Evolutionary conservation across 2,113 vertebrate species (phyloP).

Genomic region (Hippocampus zosterae): DNA sequence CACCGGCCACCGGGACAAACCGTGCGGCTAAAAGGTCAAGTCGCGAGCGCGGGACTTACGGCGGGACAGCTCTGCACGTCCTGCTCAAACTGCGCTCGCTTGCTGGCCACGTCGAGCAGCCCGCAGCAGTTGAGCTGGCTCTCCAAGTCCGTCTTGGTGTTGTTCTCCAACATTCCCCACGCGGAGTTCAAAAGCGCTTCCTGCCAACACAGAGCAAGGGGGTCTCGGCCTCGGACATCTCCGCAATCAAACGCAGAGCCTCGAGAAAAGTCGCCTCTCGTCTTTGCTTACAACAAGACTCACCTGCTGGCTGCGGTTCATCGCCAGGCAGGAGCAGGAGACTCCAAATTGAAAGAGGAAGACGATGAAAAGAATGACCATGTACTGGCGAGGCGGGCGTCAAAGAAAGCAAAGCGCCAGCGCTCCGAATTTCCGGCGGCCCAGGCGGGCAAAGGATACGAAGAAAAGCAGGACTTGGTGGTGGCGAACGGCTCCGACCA

Average conservation of each 20-base stretch:
- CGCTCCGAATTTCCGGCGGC: background rate
- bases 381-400: slow-evolving; percentile 76
- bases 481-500: slow-evolving; percentile 84
- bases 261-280: too few species aligned
- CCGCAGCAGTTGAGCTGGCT: slow-evolving; percentile 82
- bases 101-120: slow-evolving; percentile 72
- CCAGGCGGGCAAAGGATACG: slow-evolving; percentile 77
- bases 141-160: slow-evolving; percentile 76
- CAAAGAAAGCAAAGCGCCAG: slow-evolving; percentile 39
- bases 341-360: slow-evolving; percentile 89
- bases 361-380: slow-evolving; percentile 88
- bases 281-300: background rate
- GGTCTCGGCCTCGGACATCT: background rate
- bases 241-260: too few species aligned
- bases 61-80: slow-evolving; percentile 67
- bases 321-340: slow-evolving; percentile 86
- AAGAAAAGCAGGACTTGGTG: slow-evolving; percentile 95
- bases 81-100: slow-evolving; percentile 10
- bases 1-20: background rate
- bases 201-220: slow-evolving; percentile 53
- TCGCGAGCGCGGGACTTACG: slow-evolving; percentile 59
- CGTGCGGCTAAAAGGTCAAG: background rate
- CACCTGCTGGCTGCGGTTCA: slow-evolving; percentile 83
- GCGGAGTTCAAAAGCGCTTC: slow-evolving; percentile 75
- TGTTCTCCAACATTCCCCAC: slow-evolving; percentile 73